phyloP scores from a whole-genome alignment of 2,797 vertebrate species.

The Rhyacichthys aspro region DNA sequence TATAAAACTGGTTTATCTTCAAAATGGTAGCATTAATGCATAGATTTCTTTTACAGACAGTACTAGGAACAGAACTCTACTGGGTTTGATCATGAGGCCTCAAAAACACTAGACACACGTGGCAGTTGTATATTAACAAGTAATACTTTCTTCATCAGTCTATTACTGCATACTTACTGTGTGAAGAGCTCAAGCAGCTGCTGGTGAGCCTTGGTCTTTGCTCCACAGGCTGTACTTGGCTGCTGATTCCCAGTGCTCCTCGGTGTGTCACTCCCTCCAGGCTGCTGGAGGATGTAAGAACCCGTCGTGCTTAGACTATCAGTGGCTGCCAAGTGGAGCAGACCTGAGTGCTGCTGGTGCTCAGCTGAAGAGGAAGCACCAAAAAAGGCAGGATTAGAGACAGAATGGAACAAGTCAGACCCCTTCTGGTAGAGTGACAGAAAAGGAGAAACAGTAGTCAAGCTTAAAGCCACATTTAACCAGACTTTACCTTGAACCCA shows the following conservation, averaged over 20 bases:
- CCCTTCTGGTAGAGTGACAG: slow-evolving; percentile 10
- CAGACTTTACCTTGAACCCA: not conserved
- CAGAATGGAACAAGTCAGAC: slow-evolving; percentile 7
- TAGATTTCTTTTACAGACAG: not conserved
- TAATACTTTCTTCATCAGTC: not conserved
- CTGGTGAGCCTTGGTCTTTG: slow-evolving; percentile 82
- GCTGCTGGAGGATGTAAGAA: slow-evolving; percentile 86
- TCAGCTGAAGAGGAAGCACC: slow-evolving; percentile 11
- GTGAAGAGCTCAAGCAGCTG: slow-evolving; percentile 76
- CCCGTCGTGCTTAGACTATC: slow-evolving; percentile 83
- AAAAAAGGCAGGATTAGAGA: slow-evolving; percentile 1
- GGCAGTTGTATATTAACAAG: not conserved
- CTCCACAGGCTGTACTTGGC: slow-evolving; percentile 81
- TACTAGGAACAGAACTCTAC: slow-evolving; percentile 1
- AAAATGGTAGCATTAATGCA: slow-evolving; percentile 18
- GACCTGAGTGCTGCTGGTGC: slow-evolving; percentile 55
- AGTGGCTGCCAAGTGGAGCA: slow-evolving; percentile 88
- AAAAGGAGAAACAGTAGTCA: not conserved
- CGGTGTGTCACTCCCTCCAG: slow-evolving; percentile 82
- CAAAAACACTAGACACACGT: not conserved
- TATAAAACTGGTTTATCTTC: slow-evolving; percentile 23
- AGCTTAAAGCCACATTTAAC: too few relatives aligned
- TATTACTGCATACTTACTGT: slow-evolving; percentile 51
- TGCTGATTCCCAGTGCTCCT: slow-evolving; percentile 82
- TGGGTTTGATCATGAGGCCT: not conserved